Evolutionary conservation across 2,113 vertebrate genomes (phyloP), one percentile per base, ranked within the genome.

Genomic region (Eurystomus gularis): DNA sequence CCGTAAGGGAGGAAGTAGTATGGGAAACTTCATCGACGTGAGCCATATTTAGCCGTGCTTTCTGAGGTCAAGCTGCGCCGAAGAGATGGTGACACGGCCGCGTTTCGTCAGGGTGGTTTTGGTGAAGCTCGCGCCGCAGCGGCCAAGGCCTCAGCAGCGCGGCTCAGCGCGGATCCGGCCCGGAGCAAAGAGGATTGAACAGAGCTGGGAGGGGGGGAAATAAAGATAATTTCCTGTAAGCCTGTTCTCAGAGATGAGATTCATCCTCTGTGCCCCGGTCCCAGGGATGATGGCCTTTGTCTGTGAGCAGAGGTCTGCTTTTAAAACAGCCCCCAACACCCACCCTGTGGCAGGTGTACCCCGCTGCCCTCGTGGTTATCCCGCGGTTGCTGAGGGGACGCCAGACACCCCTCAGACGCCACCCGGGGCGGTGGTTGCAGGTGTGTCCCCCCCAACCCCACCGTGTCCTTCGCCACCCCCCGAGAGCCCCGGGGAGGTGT

Each of bases 331-430:
- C 33, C 9, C 70, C 20, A 2, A 48, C 46, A 48, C 46, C 46
- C 46, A 11, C 13, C 31, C 19, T 4, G 25, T 23, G 3, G 8
- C 69, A 9, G 15, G 37, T 40, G 24, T 28, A 33, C 58, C 21
- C 20, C 5, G 1, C 44, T 5, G 0, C 49, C 1, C 31, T 19
- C 2, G 3, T 4, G 12, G 15, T 25, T 10, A 4, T 33, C 64
- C 24, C 4, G 23, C 1, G 17, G 19, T 40, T 8, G 31, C 9
- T 2, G 7, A 20, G 44, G 28, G 37, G 60, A n/a, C 0, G 44
- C 80, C 19, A 5, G 17, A 11, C 7, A 2, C 40, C 40, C 15
- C 54, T 5, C 25, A 11, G 44, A 2, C 19, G 68, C 13, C 81
- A 40, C 31, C 55, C 11, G 19, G 40, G 54, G 33, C 1, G 15